Percentiles rank a stretch among this genome's conserved stretches.
These are phyloP conservation scores for Parambassis ranga DNA, from an alignment of 2,797 vertebrate genomes.

Conservation along the genomic window DNA sequence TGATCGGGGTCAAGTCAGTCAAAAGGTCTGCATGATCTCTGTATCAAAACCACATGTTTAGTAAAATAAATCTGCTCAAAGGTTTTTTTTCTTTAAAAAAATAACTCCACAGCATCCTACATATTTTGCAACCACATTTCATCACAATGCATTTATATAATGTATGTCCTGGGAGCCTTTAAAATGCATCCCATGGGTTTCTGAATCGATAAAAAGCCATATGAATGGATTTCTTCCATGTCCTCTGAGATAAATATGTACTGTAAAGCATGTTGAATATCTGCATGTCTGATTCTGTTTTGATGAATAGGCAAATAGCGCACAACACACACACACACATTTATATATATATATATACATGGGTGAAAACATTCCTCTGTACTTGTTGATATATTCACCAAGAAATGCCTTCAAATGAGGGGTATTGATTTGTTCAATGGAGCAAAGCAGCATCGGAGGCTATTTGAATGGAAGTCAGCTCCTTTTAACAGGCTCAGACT, in stretches of 20 bases:
- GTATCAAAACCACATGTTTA: too few species aligned
- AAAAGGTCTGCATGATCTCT: too few species aligned
- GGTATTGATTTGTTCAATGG: constrained; percentile 63
- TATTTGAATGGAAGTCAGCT: constrained; percentile 63
- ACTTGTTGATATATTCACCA: constrained; percentile 60
- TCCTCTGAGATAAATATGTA: constrained; percentile 1
- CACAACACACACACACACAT: neutral
- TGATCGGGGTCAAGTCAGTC: too few species aligned
- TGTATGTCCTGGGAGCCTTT: constrained; percentile 16
- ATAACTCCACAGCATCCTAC: neutral
- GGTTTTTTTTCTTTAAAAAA: too few species aligned
- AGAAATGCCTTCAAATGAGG: constrained; percentile 63
- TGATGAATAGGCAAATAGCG: constrained; percentile 22
- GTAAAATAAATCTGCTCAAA: constrained; percentile 29
- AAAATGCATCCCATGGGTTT: neutral
- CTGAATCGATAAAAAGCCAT: neutral
- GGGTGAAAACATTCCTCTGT: constrained; percentile 20
- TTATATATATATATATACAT: neutral
- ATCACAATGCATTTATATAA: neutral
- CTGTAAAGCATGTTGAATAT: constrained; percentile 25
- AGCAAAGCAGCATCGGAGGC: constrained; percentile 38
- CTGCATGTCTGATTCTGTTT: constrained; percentile 11
- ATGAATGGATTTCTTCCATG: constrained; percentile 16
- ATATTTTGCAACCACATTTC: constrained; percentile 7
- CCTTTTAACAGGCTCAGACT: constrained; percentile 43